Percentiles rank a stretch among this genome's conserved stretches.
Conservation (phyloP, 2,888 invertebrate genomes). For the Hemaris fuciformis region DNA sequence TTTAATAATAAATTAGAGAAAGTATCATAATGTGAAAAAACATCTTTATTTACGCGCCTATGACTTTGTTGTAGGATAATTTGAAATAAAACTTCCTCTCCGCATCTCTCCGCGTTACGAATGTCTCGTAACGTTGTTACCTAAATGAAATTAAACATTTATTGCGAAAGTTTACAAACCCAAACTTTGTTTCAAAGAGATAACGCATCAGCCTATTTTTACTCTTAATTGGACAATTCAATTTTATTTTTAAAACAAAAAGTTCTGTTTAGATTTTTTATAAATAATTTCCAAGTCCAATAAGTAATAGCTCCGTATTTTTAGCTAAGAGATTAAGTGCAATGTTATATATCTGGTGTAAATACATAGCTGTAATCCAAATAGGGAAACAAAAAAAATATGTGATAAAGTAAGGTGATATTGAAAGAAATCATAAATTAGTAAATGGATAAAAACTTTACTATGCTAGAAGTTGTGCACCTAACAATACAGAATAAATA, state of each 20-base stretch:
- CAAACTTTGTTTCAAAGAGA: slow-evolving; percentile 30
- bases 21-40: no score
- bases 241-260: slow-evolving; percentile 1
- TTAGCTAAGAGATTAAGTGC: not conserved
- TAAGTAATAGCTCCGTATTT: no score
- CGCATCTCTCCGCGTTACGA: slow-evolving; percentile 34
- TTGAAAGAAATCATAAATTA: no score
- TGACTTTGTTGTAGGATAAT: slow-evolving; percentile 20
- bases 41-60: not conserved
- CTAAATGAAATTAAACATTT: slow-evolving; percentile 51
- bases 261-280: not conserved
- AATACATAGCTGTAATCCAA: no score
- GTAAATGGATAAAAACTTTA: no score
- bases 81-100: slow-evolving; percentile 38
- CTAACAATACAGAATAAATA: no score
- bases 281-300: not conserved
- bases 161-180: slow-evolving; percentile 41
- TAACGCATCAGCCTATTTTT: slow-evolving; percentile 30
- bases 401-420: no score
- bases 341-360: no score
- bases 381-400: no score
- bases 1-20: no score
- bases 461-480: no score
- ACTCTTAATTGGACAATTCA: slow-evolving; percentile 11
- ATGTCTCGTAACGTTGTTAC: slow-evolving; percentile 42